Conservation (phyloP, 2,113 vertebrate genomes). For the Microcebus jonahi region DNA sequence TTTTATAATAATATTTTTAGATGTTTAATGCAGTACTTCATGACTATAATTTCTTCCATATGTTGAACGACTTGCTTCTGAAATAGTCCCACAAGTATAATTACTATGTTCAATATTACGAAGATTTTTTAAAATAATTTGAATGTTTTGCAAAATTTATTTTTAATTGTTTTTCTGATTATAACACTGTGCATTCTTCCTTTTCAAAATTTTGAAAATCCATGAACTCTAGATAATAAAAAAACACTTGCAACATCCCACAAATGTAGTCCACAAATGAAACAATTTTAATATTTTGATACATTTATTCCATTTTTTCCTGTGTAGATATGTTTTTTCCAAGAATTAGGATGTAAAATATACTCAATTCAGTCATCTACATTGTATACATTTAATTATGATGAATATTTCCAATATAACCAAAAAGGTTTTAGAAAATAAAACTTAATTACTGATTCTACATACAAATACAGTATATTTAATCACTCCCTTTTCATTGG, state of each 20-base stretch:
- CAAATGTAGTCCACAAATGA: neutral
- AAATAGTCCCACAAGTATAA: neutral
- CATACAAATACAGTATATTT: neutral
- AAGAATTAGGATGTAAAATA: neutral
- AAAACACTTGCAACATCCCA: neutral
- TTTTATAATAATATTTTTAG: neutral
- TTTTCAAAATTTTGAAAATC: neutral
- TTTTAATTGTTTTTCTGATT: conserved; percentile 11
- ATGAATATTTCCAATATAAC: neutral
- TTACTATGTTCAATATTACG: neutral
- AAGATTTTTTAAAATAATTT: neutral
- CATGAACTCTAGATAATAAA: neutral
- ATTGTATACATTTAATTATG: neutral
- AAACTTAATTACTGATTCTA: neutral
- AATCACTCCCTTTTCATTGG: neutral
- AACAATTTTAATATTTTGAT: neutral
- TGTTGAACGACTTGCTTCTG: neutral
- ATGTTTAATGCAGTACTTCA: neutral
- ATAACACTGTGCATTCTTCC: neutral
- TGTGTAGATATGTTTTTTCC: neutral
- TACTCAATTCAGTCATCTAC: neutral
- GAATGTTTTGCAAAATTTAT: neutral
- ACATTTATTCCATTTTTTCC: neutral
- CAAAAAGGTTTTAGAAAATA: neutral
- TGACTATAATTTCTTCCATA: neutral